phyloP scores from a whole-genome alignment of 2,797 vertebrate genomes.

The Notamacropus eugenii region DNA sequence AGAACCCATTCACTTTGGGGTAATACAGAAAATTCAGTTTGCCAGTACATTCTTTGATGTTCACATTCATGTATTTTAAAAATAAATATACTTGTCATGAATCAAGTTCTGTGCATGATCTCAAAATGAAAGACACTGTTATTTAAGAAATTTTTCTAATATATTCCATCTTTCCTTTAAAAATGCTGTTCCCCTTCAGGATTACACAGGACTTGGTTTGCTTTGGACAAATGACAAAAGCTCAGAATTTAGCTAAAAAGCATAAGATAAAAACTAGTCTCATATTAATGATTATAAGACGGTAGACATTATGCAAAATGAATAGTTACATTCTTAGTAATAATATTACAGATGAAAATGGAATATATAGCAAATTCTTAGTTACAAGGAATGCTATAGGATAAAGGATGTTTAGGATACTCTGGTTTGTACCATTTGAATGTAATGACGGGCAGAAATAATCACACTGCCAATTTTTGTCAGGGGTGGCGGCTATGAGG shows the following conservation, averaged over 20 bases:
- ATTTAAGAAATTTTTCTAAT: background rate
- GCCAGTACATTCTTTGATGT: background rate
- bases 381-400: background rate
- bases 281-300: background rate
- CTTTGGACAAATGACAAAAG: constrained; percentile 20
- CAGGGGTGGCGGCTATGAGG: background rate
- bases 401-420: background rate
- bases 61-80: background rate
- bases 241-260: constrained; percentile 27
- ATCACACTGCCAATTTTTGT: background rate
- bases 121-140: background rate
- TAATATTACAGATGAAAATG: background rate
- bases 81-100: background rate
- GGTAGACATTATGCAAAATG: background rate
- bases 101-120: background rate
- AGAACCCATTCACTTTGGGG: background rate
- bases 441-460: background rate
- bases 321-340: background rate
- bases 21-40: background rate
- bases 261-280: background rate
- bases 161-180: background rate
- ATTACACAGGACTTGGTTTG: background rate
- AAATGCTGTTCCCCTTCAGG: background rate
- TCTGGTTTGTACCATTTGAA: background rate
- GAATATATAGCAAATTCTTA: background rate